Evolutionary conservation across 2,888 invertebrate species (phyloP).

Genomic region (Tortrix viridana): DNA sequence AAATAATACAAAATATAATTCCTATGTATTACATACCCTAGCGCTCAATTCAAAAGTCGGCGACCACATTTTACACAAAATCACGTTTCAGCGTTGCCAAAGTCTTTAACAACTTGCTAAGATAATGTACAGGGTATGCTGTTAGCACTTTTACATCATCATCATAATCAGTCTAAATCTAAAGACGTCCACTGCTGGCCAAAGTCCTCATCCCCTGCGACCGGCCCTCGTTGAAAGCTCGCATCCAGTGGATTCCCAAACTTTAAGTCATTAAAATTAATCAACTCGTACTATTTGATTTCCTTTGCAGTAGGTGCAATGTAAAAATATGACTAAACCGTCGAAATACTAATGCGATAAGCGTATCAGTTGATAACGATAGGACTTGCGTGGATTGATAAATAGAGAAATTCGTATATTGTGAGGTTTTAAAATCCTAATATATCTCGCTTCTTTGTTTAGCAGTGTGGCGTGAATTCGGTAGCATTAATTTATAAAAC

Average conservation of each 20-base stretch:
- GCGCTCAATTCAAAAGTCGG: constrained; percentile 13
- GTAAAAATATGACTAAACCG: constrained; percentile 24
- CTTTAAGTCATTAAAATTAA: background rate
- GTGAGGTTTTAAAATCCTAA: constrained; percentile 4
- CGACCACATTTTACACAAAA: constrained; percentile 26
- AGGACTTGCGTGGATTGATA: constrained; percentile 15
- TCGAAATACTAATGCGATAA: constrained; percentile 21
- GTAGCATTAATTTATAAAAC: too few relatives aligned
- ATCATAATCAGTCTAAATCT: too few relatives aligned
- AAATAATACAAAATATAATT: background rate
- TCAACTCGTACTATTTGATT: constrained; percentile 6
- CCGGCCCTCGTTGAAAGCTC: too few relatives aligned
- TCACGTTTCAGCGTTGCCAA: background rate
- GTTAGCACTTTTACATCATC: background rate
- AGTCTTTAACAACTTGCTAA: constrained; percentile 6
- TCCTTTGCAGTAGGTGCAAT: constrained; percentile 4
- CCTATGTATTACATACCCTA: constrained; percentile 23
- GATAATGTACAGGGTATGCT: constrained; percentile 9
- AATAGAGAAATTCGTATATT: constrained; percentile 16
- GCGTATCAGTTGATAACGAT: constrained; percentile 25
- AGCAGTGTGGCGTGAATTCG: background rate
- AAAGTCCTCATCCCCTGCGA: too few relatives aligned
- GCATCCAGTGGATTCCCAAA: too few relatives aligned
- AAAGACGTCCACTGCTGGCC: too few relatives aligned
- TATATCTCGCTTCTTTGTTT: background rate